Evolutionary conservation across 2,888 invertebrate genomes (phyloP), one percentile per base, ranked within the genome.

Genomic region (Aplocera efformata): DNA sequence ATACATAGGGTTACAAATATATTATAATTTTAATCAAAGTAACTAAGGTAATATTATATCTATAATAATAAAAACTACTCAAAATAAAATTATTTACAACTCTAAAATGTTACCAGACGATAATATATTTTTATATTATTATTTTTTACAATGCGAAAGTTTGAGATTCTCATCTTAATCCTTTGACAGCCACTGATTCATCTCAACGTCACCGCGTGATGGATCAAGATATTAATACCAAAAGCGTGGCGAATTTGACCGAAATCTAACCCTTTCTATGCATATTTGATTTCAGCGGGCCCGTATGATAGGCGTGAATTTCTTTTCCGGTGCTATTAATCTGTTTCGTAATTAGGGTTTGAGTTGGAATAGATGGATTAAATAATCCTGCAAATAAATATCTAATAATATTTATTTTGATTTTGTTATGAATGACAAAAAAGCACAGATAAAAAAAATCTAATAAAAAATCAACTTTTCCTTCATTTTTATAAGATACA

Each of bases 191-290:
- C 71, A 70, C 76, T 72, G 83, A 85, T 83, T 80, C 78, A 82
- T 82, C 83, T 79, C 75, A 76, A 76, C 79, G 79, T 85, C 84
- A 80, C 69, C 75, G 63, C 68, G 62, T 88, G 86, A 88, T 79
- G 84, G 85, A 86, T 88, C 84, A 85, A 88, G 84, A 86, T 84
- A 85, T 83, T 85, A 88, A 86, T 83, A 75, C 83, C 67, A 59
- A 69, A 67, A 81, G 86, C 86, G 86, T 86, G 84, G 73, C 86
- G 71, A 85, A 88, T 88, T 70, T 75, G 78, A 73, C 79, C 83
- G 63, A 73, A 72, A 67, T 70, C 66, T 74, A 79, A 80, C 78
- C 82, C 81, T 78, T 50, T 50, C 79, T 72, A 81, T 79, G 79
- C 79, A 79, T 77, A 75, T 69, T 71, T 72, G 74, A 79, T 79